phyloP scores from a whole-genome alignment of 2,888 invertebrate species.

The Pyrgus malvae region DNA sequence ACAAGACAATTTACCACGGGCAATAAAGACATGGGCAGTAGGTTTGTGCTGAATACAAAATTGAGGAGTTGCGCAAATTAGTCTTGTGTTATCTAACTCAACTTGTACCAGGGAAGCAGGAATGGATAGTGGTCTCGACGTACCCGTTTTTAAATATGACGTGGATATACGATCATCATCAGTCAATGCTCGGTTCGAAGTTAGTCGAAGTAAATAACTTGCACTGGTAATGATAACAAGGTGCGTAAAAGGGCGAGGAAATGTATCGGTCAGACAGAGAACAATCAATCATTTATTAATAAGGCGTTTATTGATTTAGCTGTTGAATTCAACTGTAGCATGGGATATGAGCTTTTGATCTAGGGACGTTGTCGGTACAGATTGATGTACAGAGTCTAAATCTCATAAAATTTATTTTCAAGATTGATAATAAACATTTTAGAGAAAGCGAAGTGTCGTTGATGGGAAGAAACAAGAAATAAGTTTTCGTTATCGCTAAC shows the following conservation, averaged over 20 bases:
- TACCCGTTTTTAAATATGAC: constrained; percentile 20
- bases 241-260: constrained; percentile 18
- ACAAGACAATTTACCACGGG: constrained; percentile 29
- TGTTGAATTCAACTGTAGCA: not conserved
- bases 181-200: constrained; percentile 8
- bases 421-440: no score
- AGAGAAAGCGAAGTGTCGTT: no score
- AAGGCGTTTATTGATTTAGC: constrained; percentile 5
- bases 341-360: not conserved
- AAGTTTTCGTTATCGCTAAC: no score
- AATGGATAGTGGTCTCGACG: not conserved
- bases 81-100: constrained; percentile 14
- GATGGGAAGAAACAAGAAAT: no score
- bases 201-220: constrained; percentile 20
- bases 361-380: not conserved
- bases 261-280: constrained; percentile 12
- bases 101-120: constrained; percentile 7
- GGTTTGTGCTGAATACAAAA: constrained; percentile 11
- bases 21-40: not conserved
- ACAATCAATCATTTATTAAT: constrained; percentile 15
- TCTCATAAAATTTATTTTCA: no score
- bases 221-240: constrained; percentile 15
- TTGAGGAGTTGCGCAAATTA: constrained; percentile 22
- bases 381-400: not conserved
- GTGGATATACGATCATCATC: constrained; percentile 17